Evolutionary conservation across 2,888 invertebrate genomes (phyloP), one percentile per base, ranked within the genome.

Genomic region (Adelphocoris suturalis): DNA sequence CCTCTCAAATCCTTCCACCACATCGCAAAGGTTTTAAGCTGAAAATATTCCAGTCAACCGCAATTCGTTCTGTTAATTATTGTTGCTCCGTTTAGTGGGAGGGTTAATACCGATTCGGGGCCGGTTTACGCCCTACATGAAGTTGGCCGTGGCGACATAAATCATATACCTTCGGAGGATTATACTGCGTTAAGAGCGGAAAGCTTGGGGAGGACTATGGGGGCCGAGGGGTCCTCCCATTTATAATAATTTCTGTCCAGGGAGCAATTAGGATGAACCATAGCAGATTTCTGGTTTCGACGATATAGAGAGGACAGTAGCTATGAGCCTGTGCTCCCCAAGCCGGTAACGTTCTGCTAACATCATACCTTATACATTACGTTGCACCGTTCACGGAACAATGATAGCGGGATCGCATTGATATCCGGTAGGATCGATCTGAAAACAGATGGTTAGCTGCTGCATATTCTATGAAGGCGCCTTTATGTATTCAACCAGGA

Each of bases 251-350:
- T 75, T 75, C 86, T 48, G 86, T 86, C 86, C 46, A n/a, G 86
- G 76, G 86, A 76, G 76, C 68, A 86, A 86, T 86, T 86, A 86
- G 76, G 76, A 76, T 86, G 86, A 86, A 75, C 23, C 86, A 86
- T 46, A 23, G 75, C 85, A 85, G 85, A 0, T 85, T 85, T 78
- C 47, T n/a, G 78, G 78, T 37, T 78, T 78, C 46, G 37, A 78
- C 78, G n/a, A 78, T 78, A 78, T 78, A 46, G 46, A 78, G 78
- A 78, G 47, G 78, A 23, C 0, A 12, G 52, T 37, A 37, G 7
- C 37, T 7, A 37, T 2, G 57, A 57, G 57, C 5, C 57, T 14
- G 76, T 76, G 3, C 37, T 37, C 7, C 37, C 37, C 76, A 75
- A 14, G 75, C n/a, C 23, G 75, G 14, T 11, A 2, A 52, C 16